phyloP scores from a whole-genome alignment of 1,140 invertebrate genomes.

The Papilio machaon region DNA sequence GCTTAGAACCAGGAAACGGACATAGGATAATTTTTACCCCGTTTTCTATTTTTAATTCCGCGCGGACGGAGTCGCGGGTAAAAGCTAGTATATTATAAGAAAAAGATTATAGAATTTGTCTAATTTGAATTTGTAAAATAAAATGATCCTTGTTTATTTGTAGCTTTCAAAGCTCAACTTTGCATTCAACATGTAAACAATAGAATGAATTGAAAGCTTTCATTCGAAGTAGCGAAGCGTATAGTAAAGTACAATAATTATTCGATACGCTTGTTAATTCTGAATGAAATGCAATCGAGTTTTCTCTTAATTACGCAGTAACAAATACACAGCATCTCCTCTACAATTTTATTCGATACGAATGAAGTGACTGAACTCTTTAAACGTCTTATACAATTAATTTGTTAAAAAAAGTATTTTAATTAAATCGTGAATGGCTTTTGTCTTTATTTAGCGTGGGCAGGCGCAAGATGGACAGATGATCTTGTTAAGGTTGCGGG shows the following conservation, averaged over 20 bases:
- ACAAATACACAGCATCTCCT: not conserved
- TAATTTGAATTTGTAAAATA: not conserved
- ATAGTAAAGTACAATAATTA: not conserved
- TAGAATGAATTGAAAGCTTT: not conserved
- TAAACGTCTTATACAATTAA: not conserved
- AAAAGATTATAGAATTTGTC: too few relatives aligned
- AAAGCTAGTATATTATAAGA: too few relatives aligned
- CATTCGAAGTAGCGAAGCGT: not conserved
- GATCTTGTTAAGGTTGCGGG: too few relatives aligned
- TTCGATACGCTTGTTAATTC: not conserved
- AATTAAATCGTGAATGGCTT: not conserved
- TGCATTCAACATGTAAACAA: not conserved
- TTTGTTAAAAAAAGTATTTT: not conserved
- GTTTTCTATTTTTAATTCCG: too few relatives aligned
- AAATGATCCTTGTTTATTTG: not conserved
- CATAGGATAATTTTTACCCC: too few relatives aligned
- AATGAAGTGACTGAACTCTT: not conserved
- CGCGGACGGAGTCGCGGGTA: too few relatives aligned
- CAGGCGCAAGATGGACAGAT: too few relatives aligned
- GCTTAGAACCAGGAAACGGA: too few relatives aligned
- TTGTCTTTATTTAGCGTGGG: not conserved
- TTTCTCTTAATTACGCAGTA: not conserved
- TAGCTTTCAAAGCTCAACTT: not conserved
- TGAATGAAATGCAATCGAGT: slow-evolving; percentile 4
- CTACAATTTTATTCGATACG: not conserved